Evolutionary conservation across 2,888 invertebrate species (phyloP).

Genomic region (Eristalis arbustorum): DNA sequence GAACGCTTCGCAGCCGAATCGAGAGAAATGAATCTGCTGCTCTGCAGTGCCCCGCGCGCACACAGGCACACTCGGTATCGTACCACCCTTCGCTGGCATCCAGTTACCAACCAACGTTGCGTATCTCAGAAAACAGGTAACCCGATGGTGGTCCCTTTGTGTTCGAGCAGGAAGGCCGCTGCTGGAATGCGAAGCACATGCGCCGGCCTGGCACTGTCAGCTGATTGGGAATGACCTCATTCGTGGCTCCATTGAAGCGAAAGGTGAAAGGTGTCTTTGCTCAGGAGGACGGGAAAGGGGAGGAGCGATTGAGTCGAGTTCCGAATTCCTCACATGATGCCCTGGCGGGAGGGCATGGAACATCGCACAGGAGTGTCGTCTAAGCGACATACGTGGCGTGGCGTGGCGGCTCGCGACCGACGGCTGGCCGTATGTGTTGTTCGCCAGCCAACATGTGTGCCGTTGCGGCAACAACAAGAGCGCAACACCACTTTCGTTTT

Average conservation of each 20-base stretch:
- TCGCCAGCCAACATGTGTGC: conserved; percentile 48
- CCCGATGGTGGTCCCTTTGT: neutral
- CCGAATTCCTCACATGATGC: neutral
- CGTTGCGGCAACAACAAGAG: conserved; percentile 30
- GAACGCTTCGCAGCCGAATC: conserved; percentile 15
- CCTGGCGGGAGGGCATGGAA: neutral
- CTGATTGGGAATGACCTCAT: conserved; percentile 54
- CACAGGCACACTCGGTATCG: neutral
- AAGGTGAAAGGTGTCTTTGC: neutral
- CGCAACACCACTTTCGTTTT: conserved; percentile 79
- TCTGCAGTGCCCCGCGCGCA: neutral
- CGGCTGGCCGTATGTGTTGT: conserved; percentile 61
- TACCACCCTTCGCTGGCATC: conserved; percentile 36
- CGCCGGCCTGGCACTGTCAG: conserved; percentile 28
- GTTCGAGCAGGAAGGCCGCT: conserved; percentile 23
- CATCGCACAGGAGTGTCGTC: neutral
- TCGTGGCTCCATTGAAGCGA: neutral
- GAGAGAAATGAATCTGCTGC: neutral
- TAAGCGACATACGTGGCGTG: neutral
- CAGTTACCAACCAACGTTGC: conserved; percentile 27
- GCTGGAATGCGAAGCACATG: conserved; percentile 24
- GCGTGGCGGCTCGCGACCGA: conserved; percentile 35
- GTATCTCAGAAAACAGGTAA: neutral
- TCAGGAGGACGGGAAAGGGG: neutral
- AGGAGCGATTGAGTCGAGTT: neutral